Percentiles rank a stretch among this genome's conserved stretches.
These are phyloP conservation scores for Gallinago paraguaiae DNA, from an alignment of 2,113 vertebrate species.

Conservation along the genomic window DNA sequence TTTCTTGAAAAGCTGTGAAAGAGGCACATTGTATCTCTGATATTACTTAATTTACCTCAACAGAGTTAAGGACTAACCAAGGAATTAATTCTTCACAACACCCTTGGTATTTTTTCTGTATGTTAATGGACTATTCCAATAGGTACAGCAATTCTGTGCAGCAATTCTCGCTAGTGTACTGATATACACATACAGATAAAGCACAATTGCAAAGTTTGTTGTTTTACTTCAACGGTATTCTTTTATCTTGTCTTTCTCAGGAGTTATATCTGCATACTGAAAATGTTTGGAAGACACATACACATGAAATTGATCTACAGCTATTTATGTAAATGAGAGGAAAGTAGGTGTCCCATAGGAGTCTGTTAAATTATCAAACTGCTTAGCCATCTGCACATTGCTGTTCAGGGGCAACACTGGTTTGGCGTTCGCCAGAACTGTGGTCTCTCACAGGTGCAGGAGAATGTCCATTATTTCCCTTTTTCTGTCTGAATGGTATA, in stretches of 20 bases:
- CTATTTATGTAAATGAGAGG: background rate
- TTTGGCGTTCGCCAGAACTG: background rate
- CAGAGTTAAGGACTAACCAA: background rate
- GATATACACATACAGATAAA: background rate
- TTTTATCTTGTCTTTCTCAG: background rate
- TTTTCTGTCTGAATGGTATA: background rate
- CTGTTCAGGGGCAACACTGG: background rate
- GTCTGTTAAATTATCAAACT: background rate
- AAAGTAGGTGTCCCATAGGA: background rate
- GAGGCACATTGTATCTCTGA: background rate
- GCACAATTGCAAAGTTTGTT: accelerated
- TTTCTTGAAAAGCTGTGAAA: background rate
- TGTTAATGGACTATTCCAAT: background rate
- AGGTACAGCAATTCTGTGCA: background rate
- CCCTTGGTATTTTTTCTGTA: background rate
- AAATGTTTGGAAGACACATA: background rate
- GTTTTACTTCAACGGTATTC: background rate
- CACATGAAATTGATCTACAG: background rate
- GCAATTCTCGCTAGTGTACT: background rate
- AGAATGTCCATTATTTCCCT: background rate
- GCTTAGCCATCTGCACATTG: background rate
- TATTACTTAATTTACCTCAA: background rate
- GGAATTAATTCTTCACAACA: background rate
- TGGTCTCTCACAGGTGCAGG: background rate
- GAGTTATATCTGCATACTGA: background rate